Base-by-base conservation (phyloP, 2,113 vertebrate species). In the Jacana jacana region DNA sequence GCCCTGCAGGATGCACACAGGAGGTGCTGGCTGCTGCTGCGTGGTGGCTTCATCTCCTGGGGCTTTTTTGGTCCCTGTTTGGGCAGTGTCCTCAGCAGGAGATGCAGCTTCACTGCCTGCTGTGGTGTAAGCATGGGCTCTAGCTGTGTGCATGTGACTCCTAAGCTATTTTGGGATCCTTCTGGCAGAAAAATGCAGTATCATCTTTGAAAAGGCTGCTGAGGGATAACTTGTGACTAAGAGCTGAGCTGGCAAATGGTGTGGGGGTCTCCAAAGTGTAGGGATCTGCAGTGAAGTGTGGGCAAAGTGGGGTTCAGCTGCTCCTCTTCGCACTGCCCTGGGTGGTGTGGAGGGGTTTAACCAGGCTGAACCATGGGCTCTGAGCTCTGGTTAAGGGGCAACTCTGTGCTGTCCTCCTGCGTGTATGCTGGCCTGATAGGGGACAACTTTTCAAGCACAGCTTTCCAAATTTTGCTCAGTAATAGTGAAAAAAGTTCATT, bases 91-190 rank as follows among this genome's bases (percentile, higher is more conserved):
- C 68, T 22, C 5, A 16, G 61, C 88, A 72, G 71, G 42, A 24
- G 28, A 31, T 61, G 27, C 35, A 24, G 77, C 61, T 93, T 40
- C 14, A 4, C 33, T 2, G 7, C 60, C 57, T 84, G 55, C 55
- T n/a, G 10, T 0, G 2, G 49, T 3, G 1, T 7, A 28, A 65
- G 37, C 54, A 15, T 1, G n/a, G 78, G 37, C 73, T 93, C 52
- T 24, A n/a, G 84, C 16, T 4, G 57, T 1, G 25, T 42, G 70
- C 1, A 0, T 0, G 7, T 90, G 79, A 77, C 80, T 69, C 0
- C 13, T 22, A 18, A 91, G 89, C 82, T 89, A 77, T 95, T 96
- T 86, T 93, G 81, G 95, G 89, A 94, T 68, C n/a, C 73, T 75
- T 87, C 81, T 92, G 93, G 81, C 70, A 88, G 87, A 79, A 95